Evolutionary conservation across 1,140 invertebrate genomes (phyloP).

Genomic region (Drosophila jambulina): DNA sequence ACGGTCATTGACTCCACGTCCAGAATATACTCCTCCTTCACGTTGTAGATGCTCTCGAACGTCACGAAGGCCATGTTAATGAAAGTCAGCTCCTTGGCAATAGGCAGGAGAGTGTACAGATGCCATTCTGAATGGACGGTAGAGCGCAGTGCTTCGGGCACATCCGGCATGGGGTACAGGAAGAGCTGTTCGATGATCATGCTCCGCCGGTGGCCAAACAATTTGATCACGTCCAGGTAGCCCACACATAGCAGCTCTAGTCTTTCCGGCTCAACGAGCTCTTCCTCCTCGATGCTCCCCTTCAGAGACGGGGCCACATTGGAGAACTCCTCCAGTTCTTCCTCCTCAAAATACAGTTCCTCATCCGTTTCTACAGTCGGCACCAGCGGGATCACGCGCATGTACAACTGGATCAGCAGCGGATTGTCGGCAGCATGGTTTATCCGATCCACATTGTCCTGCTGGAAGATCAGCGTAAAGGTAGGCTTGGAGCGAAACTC

Average conservation of each 20-base stretch:
- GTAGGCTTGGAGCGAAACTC: slow-evolving; percentile 56
- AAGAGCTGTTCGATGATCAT: slow-evolving; percentile 45
- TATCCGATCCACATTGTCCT: slow-evolving; percentile 68
- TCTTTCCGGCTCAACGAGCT: not conserved
- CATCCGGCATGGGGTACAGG: slow-evolving; percentile 59
- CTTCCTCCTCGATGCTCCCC: not conserved
- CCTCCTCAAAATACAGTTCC: not conserved
- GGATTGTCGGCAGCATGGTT: slow-evolving; percentile 72
- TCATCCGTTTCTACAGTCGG: not conserved
- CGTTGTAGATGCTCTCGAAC: slow-evolving; percentile 71
- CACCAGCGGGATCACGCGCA: slow-evolving; percentile 18
- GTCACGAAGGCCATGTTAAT: slow-evolving; percentile 66
- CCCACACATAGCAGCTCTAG: slow-evolving; percentile 51
- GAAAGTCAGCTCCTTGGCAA: slow-evolving; percentile 63
- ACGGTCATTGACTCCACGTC: slow-evolving; percentile 23
- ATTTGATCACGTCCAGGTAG: slow-evolving; percentile 70
- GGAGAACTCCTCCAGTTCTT: not conserved
- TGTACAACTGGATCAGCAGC: slow-evolving; percentile 55
- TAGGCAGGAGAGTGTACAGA: slow-evolving; percentile 71
- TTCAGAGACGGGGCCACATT: not conserved
- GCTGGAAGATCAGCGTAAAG: slow-evolving; percentile 65
- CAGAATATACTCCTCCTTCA: slow-evolving; percentile 43
- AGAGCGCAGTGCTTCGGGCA: slow-evolving; percentile 36
- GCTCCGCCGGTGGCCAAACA: slow-evolving; percentile 61
- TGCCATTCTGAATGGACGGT: slow-evolving; percentile 66